These are phyloP conservation scores for Xenopus tropicalis DNA, from an alignment of 2,113 vertebrate genomes.

Conservation along the genomic window UCB_Xtro_10.0 CM004445.2:116355501-116356000, in stretches of 20 bases:
- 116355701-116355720: conserved; percentile 98
- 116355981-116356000: conserved; percentile 88
- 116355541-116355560: conserved; percentile 89
- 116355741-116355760: conserved; percentile 84
- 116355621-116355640: conserved; percentile 88
- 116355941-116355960: conserved; percentile 87
- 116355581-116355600: conserved; percentile 92
- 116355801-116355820: conserved; percentile 81
- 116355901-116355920: conserved; percentile 81
- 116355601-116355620: conserved; percentile 97
- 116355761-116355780: conserved; percentile 88
- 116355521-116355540: conserved; percentile 88
- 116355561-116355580: conserved; percentile 94
- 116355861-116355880: conserved; percentile 84
- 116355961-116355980: conserved; percentile 83
- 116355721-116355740: conserved; percentile 78
- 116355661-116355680: conserved; percentile 85
- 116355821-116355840: conserved; percentile 97
- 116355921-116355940: conserved; percentile 91
- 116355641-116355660: conserved; percentile 70
- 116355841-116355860: conserved; percentile 84
- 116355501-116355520: conserved; percentile 89
- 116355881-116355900: conserved; percentile 88
- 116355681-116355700: conserved; percentile 91
- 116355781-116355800: conserved; percentile 79